phyloP scores from a whole-genome alignment of 2,888 invertebrate genomes.

The Cosmorhoe ocellata region DNA sequence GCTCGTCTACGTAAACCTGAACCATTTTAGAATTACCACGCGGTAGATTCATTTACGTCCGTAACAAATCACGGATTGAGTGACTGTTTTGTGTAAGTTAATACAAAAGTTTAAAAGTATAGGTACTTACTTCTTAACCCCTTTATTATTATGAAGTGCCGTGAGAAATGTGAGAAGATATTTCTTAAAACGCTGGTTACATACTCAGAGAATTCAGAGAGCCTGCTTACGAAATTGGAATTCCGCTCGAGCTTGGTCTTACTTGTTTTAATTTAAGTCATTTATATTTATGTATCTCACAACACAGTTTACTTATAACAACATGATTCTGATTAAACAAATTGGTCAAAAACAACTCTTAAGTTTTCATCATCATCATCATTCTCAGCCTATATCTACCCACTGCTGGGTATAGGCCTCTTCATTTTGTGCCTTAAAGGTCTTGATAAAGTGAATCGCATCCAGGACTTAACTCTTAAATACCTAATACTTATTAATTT shows the following conservation, averaged over 20 bases:
- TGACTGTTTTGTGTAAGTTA: conserved; percentile 47
- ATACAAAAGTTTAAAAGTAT: conserved; percentile 42
- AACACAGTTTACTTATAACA: too few species aligned
- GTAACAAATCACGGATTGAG: conserved; percentile 54
- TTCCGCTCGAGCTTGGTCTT: conserved; percentile 19
- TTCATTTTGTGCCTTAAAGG: too few species aligned
- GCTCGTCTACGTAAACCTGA: too few species aligned
- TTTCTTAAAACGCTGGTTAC: conserved; percentile 35
- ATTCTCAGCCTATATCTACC: too few species aligned
- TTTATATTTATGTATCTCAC: neutral
- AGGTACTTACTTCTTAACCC: neutral
- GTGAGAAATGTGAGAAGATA: conserved; percentile 57
- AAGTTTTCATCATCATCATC: too few species aligned
- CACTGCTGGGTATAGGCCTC: too few species aligned
- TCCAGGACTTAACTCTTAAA: too few species aligned
- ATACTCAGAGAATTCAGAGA: conserved; percentile 19
- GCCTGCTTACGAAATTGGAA: conserved; percentile 26
- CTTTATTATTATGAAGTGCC: conserved; percentile 44
- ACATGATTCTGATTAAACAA: too few species aligned
- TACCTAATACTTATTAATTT: too few species aligned
- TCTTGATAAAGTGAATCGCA: too few species aligned
- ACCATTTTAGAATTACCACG: conserved; percentile 17
- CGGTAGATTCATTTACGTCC: conserved; percentile 37
- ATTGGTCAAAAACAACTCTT: too few species aligned
- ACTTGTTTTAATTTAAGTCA: conserved; percentile 10